These are phyloP conservation scores for Rhynchonycteris naso DNA, from an alignment of 2,797 vertebrate species.

Conservation along the genomic window DNA sequence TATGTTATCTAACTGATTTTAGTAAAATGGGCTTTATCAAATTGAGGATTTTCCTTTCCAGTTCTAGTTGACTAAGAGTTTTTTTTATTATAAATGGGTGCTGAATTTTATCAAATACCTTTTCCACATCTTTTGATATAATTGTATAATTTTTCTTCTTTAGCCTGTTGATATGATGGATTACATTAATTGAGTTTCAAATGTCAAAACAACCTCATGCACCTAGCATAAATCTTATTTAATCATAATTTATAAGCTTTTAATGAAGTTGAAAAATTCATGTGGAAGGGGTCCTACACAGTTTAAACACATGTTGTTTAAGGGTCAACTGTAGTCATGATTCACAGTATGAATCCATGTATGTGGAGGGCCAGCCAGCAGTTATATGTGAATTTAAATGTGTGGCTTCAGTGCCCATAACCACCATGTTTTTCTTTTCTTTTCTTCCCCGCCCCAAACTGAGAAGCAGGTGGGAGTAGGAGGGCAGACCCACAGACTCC, in stretches of 20 bases:
- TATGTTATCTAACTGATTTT: not conserved
- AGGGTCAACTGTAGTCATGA: too few species aligned
- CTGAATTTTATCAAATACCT: not conserved
- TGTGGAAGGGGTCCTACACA: too few species aligned
- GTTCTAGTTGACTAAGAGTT: not conserved
- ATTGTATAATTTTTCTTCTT: not conserved
- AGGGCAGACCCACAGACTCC: too few species aligned
- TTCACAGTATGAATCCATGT: too few species aligned
- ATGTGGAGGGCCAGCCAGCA: too few species aligned
- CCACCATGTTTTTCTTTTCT: too few species aligned
- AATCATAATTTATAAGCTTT: not conserved
- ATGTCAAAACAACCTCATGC: not conserved
- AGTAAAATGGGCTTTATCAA: not conserved
- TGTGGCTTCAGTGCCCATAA: too few species aligned
- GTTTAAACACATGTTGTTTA: too few species aligned
- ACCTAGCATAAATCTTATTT: not conserved
- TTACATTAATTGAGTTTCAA: not conserved
- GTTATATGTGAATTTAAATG: too few species aligned
- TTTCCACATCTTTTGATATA: not conserved
- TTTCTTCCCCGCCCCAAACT: too few species aligned
- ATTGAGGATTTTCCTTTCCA: not conserved
- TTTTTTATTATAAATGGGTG: not conserved
- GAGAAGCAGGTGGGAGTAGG: too few species aligned
- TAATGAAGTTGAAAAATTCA: too few species aligned
- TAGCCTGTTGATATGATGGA: not conserved